These are phyloP conservation scores for Sinhomidia bicolor DNA, from an alignment of 2,888 invertebrate genomes.

Conservation along the genomic window DNA sequence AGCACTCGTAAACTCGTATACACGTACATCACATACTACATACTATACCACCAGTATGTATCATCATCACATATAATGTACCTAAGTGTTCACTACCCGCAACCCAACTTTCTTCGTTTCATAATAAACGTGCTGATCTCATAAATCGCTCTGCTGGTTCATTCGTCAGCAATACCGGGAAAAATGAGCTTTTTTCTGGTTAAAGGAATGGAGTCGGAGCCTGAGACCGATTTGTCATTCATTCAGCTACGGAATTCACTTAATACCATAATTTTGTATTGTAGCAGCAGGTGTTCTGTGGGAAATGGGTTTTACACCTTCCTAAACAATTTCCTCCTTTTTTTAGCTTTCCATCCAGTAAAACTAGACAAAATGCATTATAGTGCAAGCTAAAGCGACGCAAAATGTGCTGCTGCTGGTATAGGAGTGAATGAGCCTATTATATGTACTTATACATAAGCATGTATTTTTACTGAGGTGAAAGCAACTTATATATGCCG, in stretches of 20 bases:
- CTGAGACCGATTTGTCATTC: constrained; percentile 39
- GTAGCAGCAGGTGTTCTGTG: constrained; percentile 6
- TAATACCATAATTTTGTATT: constrained; percentile 26
- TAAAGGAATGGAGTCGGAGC: not conserved
- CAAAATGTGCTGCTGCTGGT: no score
- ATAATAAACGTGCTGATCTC: constrained; percentile 11
- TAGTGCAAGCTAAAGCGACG: no score
- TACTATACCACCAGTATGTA: no score
- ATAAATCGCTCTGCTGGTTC: constrained; percentile 28
- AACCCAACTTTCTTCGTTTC: not conserved
- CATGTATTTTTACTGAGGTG: no score
- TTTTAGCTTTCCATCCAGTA: no score
- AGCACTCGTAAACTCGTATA: no score
- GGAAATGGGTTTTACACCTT: constrained; percentile 29
- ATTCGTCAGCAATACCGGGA: constrained; percentile 6
- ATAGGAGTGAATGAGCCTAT: no score
- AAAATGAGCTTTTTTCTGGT: not conserved
- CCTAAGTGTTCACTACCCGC: no score
- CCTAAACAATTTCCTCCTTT: not conserved
- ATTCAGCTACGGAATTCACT: constrained; percentile 31
- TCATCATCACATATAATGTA: no score
- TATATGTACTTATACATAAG: no score
- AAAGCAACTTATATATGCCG: no score
- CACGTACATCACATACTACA: not conserved
- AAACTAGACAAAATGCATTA: no score